phyloP scores from a whole-genome alignment of 2,797 vertebrate genomes.

The Gymnothorax reevesii region DNA sequence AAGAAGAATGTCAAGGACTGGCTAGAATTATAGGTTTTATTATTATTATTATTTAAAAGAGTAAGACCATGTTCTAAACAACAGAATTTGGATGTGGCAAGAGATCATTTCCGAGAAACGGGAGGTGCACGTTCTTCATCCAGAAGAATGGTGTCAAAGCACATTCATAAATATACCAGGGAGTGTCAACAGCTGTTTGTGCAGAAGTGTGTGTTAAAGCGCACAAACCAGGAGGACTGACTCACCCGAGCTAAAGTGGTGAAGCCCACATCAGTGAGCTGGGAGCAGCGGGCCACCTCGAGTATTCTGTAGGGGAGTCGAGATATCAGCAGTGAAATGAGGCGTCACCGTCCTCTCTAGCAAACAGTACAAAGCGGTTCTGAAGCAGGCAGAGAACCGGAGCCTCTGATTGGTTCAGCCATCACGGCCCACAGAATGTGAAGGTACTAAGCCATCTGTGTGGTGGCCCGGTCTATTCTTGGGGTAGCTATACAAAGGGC shows the following conservation, averaged over 20 bases:
- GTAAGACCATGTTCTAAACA: not conserved
- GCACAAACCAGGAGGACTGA: not conserved
- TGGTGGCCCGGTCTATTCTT: not conserved
- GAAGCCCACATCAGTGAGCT: conserved; percentile 95
- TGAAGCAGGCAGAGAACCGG: not conserved
- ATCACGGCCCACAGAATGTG: not conserved
- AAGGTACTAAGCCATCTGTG: not conserved
- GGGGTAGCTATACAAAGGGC: conserved; percentile 5
- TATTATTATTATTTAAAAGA: not conserved
- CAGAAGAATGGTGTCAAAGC: not conserved
- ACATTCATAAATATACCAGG: not conserved
- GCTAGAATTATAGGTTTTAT: not conserved
- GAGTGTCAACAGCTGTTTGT: not conserved
- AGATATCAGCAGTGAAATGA: not conserved
- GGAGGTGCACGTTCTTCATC: not conserved
- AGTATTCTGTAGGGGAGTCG: conserved; percentile 79
- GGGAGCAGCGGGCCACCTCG: conserved; percentile 95
- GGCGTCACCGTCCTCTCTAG: not conserved
- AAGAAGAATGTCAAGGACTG: not conserved
- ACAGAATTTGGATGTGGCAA: not conserved
- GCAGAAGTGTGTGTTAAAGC: not conserved
- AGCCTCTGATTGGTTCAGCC: not conserved
- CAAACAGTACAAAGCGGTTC: not conserved
- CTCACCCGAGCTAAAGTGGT: conserved; percentile 94
- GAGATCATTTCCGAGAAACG: not conserved